A percentile compares a stretch with the other conserved stretches of the same genome.
Evolutionary conservation across 2,888 invertebrate genomes (phyloP).

Genomic region (Lagria hirta): DNA sequence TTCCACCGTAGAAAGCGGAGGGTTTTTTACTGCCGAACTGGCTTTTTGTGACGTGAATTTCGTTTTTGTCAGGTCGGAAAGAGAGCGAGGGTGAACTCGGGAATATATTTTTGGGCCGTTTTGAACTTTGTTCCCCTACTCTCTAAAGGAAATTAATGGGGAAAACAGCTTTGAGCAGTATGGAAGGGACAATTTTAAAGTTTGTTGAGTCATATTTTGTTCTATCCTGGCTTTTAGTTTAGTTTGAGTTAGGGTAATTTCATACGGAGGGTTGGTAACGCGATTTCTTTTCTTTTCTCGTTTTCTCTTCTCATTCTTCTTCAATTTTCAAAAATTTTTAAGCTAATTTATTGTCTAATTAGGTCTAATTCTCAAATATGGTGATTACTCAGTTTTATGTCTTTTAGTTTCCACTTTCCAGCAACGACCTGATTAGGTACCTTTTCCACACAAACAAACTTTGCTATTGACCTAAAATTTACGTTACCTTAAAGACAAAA

Average conservation of each 20-base stretch:
- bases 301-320: slow-evolving; percentile 19
- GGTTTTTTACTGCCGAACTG: slow-evolving; percentile 43
- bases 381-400: too few species aligned
- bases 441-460: too few species aligned
- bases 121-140: slow-evolving; percentile 47
- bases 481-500: too few species aligned
- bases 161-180: slow-evolving; percentile 44
- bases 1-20: slow-evolving; percentile 31
- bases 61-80: slow-evolving; percentile 37
- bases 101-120: slow-evolving; percentile 48
- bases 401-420: too few species aligned
- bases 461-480: too few species aligned
- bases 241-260: slow-evolving; percentile 37
- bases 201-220: slow-evolving; percentile 42
- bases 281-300: slow-evolving; percentile 29
- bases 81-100: slow-evolving; percentile 33
- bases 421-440: too few species aligned
- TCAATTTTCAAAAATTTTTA: too few species aligned
- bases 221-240: slow-evolving; percentile 35
- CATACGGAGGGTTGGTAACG: slow-evolving; percentile 35
- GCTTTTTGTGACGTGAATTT: slow-evolving; percentile 43
- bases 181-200: slow-evolving; percentile 46
- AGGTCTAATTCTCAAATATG: too few species aligned
- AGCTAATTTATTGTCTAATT: too few species aligned
- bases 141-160: slow-evolving; percentile 48